Percentiles rank a stretch among this genome's conserved stretches.
phyloP scores from a whole-genome alignment of 2,888 invertebrate species.

The Pseudococcus longispinus region DNA sequence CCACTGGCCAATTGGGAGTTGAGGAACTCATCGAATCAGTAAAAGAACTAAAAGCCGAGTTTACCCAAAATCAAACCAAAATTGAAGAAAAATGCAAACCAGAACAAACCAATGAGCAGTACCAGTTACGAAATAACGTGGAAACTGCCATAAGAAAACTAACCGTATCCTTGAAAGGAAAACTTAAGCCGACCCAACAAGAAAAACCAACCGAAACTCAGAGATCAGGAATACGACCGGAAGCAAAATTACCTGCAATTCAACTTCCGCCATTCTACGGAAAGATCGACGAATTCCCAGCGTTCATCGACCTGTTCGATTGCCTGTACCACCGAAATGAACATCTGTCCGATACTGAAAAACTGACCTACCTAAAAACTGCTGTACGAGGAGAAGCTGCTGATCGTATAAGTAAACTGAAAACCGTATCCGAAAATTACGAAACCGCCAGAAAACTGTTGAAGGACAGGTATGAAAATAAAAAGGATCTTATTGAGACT shows the following conservation, averaged over 20 bases:
- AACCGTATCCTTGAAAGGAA: too few species aligned
- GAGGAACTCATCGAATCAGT: too few species aligned
- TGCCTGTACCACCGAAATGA: background rate
- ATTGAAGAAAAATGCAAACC: too few species aligned
- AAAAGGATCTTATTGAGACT: background rate
- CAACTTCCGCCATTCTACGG: background rate
- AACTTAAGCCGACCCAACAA: too few species aligned
- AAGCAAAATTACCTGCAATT: background rate
- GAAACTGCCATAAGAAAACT: too few species aligned
- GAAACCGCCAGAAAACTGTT: background rate
- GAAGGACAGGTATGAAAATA: background rate
- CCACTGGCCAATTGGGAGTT: too few species aligned
- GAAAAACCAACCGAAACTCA: background rate
- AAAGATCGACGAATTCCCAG: background rate
- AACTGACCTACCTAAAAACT: background rate
- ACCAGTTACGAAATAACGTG: too few species aligned
- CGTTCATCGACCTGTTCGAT: background rate
- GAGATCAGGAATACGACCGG: background rate
- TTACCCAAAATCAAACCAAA: too few species aligned
- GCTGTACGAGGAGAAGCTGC: background rate
- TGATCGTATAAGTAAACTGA: background rate
- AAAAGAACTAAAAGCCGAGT: too few species aligned
- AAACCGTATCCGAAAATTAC: background rate
- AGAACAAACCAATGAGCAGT: too few species aligned
- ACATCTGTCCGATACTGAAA: background rate